Base-by-base conservation (phyloP, 35 echinoderm and acorn worm species). In the Ophiothrix spiculata region DNA sequence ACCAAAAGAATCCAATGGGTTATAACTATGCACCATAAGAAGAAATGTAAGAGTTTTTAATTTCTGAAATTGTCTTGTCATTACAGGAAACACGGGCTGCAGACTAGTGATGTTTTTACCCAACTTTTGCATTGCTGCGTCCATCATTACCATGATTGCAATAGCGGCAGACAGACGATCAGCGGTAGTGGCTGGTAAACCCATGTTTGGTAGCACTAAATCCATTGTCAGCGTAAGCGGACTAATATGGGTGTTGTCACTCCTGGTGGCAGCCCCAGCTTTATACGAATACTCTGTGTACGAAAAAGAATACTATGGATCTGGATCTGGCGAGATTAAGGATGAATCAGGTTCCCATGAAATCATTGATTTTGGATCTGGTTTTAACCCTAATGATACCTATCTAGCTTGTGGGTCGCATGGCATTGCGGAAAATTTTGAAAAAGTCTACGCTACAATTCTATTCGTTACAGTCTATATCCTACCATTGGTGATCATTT, bases 201-300 rank as follows among this genome's bases (percentile, higher is more conserved):
- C 75, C 23, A 12, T 17, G 32, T 80, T 76, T 45, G 40, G 36
- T 31, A 77, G 19, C 15, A 37, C 23, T 19, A 23, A 32, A 17
- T 31, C 25, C 32, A 77, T 69, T 23, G 3, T 73, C 2, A 25
- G 64, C 0, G 29, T 32, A 10, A 79, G 35, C 13, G 0, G 77
- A 35, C 3, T 56, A 0, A 63, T 91, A 16, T 91, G 89, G 89
- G 16, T 79, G 0, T n/a, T 80, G 21, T 83, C 77, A 4, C 83
- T 91, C 28, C 38, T 74, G 0, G 38, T 91, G 32, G 82, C 89
- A 0, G 81, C 89, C 4, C 89, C 89, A 6, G 82, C 89, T 36
- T 39, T 91, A 33, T 91, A 91, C 56, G 89, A 91, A 40, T 91
- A 91, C 40, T 91, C 89, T 17, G 82, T 91, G 0, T 91, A 91